These are phyloP conservation scores for Rhinoraja longicauda DNA, from an alignment of 2,797 vertebrate genomes.

Conservation along the genomic window DNA sequence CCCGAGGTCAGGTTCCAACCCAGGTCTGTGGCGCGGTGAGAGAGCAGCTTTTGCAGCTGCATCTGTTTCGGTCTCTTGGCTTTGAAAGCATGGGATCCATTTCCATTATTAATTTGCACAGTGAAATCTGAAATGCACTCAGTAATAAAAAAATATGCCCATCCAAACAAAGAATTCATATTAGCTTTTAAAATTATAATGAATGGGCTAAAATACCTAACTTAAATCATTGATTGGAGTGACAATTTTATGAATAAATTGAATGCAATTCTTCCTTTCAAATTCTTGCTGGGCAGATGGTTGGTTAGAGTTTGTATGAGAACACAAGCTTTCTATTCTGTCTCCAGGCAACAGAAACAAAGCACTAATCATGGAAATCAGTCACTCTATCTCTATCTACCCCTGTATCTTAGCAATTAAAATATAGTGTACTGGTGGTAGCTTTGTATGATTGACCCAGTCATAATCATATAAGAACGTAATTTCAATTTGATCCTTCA, in stretches of 20 bases:
- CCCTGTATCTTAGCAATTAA: neutral
- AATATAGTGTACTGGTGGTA: neutral
- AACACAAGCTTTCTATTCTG: neutral
- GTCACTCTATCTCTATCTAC: neutral
- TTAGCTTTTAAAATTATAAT: too few species aligned
- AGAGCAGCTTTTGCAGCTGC: neutral
- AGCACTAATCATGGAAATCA: neutral
- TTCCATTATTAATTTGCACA: neutral
- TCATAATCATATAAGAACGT: too few species aligned
- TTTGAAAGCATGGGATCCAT: neutral
- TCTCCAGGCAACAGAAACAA: neutral
- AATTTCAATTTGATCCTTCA: too few species aligned
- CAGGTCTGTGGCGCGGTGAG: too few species aligned
- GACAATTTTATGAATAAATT: neutral
- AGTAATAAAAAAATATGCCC: neutral
- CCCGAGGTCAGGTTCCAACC: too few species aligned
- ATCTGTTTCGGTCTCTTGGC: neutral
- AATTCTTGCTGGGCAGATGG: neutral
- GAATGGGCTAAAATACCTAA: neutral
- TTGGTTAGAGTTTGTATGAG: neutral
- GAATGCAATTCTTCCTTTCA: neutral
- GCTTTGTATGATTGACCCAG: neutral
- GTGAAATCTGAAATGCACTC: neutral
- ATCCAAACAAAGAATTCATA: neutral
- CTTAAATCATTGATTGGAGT: neutral